Evolutionary conservation across 2,888 invertebrate genomes (phyloP).

Genomic region (Cantharis flavilabris): DNA sequence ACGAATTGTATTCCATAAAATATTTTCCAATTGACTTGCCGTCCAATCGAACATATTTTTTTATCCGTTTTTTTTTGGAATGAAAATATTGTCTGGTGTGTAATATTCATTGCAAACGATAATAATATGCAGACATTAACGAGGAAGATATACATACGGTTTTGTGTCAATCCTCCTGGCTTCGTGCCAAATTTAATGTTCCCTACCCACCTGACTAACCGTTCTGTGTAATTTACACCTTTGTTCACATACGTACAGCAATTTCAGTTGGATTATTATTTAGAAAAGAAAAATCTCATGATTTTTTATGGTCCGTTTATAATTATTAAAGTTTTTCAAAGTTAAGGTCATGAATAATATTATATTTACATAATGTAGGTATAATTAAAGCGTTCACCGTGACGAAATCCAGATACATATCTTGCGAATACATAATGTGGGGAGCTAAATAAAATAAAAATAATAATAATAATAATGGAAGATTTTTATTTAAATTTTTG

Average conservation of each 20-base stretch:
- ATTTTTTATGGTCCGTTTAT: neutral
- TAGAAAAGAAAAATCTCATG: neutral
- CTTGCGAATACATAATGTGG: neutral
- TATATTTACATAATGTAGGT: neutral
- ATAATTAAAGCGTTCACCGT: neutral
- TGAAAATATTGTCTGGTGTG: too few relatives aligned
- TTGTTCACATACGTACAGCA: conserved; percentile 5
- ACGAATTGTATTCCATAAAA: neutral
- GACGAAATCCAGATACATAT: neutral
- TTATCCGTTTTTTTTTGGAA: neutral
- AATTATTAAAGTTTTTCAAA: neutral
- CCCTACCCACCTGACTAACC: conserved; percentile 22
- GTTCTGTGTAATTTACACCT: conserved; percentile 22
- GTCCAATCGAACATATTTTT: neutral
- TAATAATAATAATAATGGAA: neutral
- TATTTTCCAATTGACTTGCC: neutral
- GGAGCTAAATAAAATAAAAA: neutral
- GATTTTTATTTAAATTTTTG: neutral
- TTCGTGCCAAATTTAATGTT: conserved; percentile 28
- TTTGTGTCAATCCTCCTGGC: conserved; percentile 31
- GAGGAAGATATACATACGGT: conserved; percentile 29
- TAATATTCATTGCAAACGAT: neutral
- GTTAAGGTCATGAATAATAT: neutral
- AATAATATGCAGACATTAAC: conserved; percentile 26
- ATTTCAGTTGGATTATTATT: neutral